A percentile compares a stretch with the other conserved stretches of the same genome.
Conservation (phyloP, 2,113 vertebrate genomes). For the Rousettus leschenaultii region DNA sequence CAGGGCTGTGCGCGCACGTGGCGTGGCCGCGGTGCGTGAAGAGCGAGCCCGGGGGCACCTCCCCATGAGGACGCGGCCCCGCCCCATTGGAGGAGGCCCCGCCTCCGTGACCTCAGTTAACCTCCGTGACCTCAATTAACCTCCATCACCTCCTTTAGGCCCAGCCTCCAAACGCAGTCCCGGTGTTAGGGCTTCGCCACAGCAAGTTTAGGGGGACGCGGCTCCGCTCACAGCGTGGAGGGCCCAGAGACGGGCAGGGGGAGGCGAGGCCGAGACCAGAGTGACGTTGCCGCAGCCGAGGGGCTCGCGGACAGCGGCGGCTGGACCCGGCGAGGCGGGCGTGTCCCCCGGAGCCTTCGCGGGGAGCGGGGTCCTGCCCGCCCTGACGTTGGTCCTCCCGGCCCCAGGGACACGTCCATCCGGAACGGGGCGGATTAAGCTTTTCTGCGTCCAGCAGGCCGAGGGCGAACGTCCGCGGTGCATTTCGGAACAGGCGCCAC, state of each 20-base stretch:
- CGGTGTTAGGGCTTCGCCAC: background rate
- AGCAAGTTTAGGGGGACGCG: background rate
- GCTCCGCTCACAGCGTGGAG: background rate
- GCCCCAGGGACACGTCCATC: too few species aligned
- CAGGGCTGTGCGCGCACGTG: background rate
- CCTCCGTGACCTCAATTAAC: background rate
- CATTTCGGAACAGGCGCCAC: too few species aligned
- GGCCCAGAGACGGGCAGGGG: background rate
- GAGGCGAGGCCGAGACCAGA: background rate
- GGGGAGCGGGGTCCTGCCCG: too few species aligned
- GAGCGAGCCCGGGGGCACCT: background rate
- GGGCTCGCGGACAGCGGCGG: background rate
- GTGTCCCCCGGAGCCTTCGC: too few species aligned
- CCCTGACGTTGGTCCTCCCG: too few species aligned
- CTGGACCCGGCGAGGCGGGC: too few species aligned
- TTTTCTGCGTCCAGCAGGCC: background rate
- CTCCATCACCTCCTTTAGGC: background rate
- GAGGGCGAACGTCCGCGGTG: background rate
- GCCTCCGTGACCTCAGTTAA: background rate
- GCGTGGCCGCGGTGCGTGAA: background rate
- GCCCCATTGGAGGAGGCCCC: background rate
- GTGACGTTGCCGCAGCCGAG: background rate
- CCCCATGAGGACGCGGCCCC: background rate
- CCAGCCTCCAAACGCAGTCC: background rate
- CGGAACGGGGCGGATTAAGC: background rate